phyloP scores from a whole-genome alignment of 2,797 vertebrate genomes.

The Hydrocynus forskahlii region DNA sequence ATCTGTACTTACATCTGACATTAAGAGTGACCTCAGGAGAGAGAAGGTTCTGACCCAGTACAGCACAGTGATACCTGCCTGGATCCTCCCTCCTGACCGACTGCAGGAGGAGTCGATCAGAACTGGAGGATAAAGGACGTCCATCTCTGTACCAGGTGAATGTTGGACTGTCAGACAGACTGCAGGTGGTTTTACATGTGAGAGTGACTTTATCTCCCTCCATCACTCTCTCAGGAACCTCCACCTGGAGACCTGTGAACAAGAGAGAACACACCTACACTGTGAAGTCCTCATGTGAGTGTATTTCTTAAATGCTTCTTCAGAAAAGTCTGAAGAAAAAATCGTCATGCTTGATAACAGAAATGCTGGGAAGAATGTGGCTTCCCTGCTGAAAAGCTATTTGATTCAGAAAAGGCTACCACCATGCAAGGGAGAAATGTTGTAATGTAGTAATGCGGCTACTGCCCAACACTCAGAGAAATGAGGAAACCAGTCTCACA shows the following conservation, averaged over 20 bases:
- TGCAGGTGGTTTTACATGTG: constrained; percentile 53
- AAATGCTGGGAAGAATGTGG: no score
- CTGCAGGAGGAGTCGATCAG: not conserved
- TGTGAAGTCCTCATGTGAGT: not conserved
- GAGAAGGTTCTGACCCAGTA: not conserved
- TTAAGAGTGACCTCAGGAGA: no score
- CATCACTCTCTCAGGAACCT: constrained; percentile 18
- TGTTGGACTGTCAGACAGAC: constrained; percentile 30
- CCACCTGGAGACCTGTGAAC: constrained; percentile 42
- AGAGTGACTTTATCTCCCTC: constrained; percentile 43
- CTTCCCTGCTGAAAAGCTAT: no score
- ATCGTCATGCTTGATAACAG: no score
- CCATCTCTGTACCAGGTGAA: constrained; percentile 51
- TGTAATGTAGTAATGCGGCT: no score
- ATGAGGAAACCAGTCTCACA: no score
- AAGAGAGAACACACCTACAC: constrained; percentile 1
- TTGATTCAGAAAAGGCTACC: no score
- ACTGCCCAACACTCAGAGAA: no score
- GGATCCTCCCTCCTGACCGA: constrained; percentile 40
- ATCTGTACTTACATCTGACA: no score
- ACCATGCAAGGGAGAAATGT: no score
- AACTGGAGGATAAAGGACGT: not conserved
- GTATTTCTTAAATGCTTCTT: no score
- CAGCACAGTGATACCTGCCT: constrained; percentile 37
- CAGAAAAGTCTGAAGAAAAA: no score